Evolutionary conservation across 2,797 vertebrate species (phyloP), one percentile per base, ranked within the genome.

Genomic region (Triplophysa yarkandensis): DNA sequence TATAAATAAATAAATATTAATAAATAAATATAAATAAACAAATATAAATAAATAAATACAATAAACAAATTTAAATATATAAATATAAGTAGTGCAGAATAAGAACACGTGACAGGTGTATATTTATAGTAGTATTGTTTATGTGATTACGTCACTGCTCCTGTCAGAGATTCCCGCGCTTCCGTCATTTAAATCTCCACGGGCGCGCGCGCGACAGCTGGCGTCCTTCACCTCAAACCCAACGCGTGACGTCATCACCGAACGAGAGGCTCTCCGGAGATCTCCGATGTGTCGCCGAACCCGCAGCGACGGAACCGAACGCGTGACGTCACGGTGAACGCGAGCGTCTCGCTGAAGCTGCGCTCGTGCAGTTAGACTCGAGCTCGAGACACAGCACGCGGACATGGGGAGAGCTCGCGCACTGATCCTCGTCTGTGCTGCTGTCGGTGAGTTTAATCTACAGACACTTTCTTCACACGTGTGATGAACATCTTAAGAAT

Each of bases 371-470:
- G n/a, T n/a, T n/a, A n/a, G 21, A 6, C n/a, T 25, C 63, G 62
- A 36, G 32, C 8, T 17, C 28, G 28, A 9, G 11, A 14, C 21
- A 25, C 21, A 4, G 27, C 57, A 30, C 16, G 23, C 57, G 55
- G 69, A 55, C 71, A 73, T 73, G 71, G 71, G 71, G 10, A 73
- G 11, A n/a, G 32, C 54, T n/a, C 72, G 54, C 11, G 63, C 41
- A 10, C 41, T 67, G 50, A 16, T 74, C 19, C 63, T 74, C 39
- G 54, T 74, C 63, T 60, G 4, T 17, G 63, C 63, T 16, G 72
- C 63, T 39, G 41, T 74, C 72, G 72, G 72, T 74, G 63, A 74
- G 72, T 74, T 60, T 66, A 27, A 41, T 41, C 9, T 58, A 39
- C 8, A 0, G 2, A 10, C 11, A 39, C 11, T 30, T 30, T 14